Evolutionary conservation across 1,140 invertebrate species (phyloP).

Genomic region (Lordiphosa collinella): DNA sequence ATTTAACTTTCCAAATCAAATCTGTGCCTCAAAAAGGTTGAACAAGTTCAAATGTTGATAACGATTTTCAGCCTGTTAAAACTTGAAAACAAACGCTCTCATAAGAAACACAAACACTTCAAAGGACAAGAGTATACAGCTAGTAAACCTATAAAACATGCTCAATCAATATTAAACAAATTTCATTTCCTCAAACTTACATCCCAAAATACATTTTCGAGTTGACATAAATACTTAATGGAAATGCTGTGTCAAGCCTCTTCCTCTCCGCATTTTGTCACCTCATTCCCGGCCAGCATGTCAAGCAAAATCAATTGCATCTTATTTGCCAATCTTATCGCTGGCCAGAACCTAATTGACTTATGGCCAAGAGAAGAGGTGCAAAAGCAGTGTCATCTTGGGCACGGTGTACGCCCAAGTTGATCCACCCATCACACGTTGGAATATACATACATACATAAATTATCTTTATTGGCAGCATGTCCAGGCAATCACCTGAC

Average conservation of each 20-base stretch:
- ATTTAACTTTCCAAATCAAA: no score
- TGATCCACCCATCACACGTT: slow-evolving; percentile 48
- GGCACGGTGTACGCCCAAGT: slow-evolving; percentile 3
- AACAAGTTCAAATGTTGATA: no score
- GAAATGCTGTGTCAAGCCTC: not conserved
- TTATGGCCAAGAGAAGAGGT: slow-evolving; percentile 32
- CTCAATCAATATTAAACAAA: no score
- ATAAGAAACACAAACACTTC: no score
- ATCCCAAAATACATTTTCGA: slow-evolving; percentile 2
- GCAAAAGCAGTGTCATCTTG: slow-evolving; percentile 25
- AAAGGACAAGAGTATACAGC: no score
- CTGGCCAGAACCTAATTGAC: slow-evolving; percentile 37
- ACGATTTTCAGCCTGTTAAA: no score
- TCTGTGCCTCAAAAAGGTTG: no score
- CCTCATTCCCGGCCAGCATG: not conserved
- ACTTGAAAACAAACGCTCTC: no score
- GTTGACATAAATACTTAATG: slow-evolving; percentile 19
- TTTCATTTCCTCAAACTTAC: not conserved
- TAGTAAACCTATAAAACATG: no score
- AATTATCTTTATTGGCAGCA: slow-evolving; percentile 71
- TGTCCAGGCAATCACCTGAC: slow-evolving; percentile 29
- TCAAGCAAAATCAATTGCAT: slow-evolving; percentile 45
- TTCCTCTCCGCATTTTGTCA: not conserved
- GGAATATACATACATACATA: slow-evolving; percentile 49
- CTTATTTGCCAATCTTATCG: slow-evolving; percentile 60